Evolutionary conservation across 2,888 invertebrate species (phyloP).

Genomic region (Myopa testacea): DNA sequence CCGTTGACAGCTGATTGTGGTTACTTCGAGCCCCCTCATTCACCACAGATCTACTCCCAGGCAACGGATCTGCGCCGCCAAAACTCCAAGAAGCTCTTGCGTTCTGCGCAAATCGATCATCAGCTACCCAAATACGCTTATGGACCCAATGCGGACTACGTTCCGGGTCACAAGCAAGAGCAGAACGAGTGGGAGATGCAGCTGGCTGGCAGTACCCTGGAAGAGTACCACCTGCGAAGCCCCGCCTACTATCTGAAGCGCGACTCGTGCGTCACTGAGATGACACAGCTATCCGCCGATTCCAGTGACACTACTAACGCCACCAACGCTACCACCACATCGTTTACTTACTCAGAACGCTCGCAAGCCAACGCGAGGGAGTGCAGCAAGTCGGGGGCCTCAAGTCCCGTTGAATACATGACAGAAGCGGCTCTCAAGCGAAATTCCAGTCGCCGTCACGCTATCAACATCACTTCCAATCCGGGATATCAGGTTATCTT

Average conservation of each 20-base stretch:
- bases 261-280: conserved; percentile 67
- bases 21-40: conserved; percentile 54
- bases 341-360: conserved; percentile 58
- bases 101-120: conserved; percentile 13
- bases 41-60: conserved; percentile 48
- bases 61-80: conserved; percentile 51
- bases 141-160: not conserved
- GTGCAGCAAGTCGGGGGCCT: conserved; percentile 34
- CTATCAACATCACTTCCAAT: conserved; percentile 69
- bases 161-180: conserved; percentile 31
- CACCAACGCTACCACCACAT: conserved; percentile 60
- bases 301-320: conserved; percentile 62
- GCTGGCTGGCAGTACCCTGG: conserved; percentile 49
- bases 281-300: conserved; percentile 65
- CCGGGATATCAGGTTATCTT: conserved; percentile 65
- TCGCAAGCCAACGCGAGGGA: conserved; percentile 45
- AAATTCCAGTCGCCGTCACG: conserved; percentile 60
- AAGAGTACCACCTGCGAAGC: conserved; percentile 54
- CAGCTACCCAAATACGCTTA: not conserved
- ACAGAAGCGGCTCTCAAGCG: not conserved
- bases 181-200: conserved; percentile 60
- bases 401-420: conserved; percentile 21
- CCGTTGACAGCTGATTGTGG: conserved; percentile 35
- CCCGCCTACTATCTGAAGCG: conserved; percentile 59
- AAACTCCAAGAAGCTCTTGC: conserved; percentile 55